Base-by-base conservation (phyloP, 37 sponge, comb jelly and placozoan genomes). In the Lycopodina hypogea region DNA sequence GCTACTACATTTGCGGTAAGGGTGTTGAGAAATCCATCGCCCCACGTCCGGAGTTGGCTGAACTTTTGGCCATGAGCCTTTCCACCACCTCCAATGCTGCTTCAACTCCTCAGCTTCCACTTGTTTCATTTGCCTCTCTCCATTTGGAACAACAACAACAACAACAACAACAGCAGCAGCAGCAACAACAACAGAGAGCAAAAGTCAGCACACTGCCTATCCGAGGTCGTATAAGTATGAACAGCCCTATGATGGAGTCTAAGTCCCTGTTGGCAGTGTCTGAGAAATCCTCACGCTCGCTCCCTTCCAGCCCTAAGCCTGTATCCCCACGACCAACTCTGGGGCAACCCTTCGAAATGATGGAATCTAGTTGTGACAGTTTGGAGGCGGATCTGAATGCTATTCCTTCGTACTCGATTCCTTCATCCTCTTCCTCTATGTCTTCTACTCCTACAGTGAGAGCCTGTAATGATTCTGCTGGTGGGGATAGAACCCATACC, bases 1-100 rank as follows among this genome's bases (percentile, higher is more conserved):
- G 73, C 11, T 72, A 77, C 74, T 82, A 88, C 78, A 77, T 88
- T 56, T 68, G 78, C 48, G 75, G 67, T 73, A 77, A 59, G n/a
- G 67, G 52, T 1, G 56, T 21, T 22, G 68, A 66, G 28, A 85
- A 72, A 29, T 39, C 79, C 21, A 61, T 85, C 6, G 79, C 85
- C 3, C 85, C 85, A 15, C 24, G 85, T 0, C 85, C 85, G 0
- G 85, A 85, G 17, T 48, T 85, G 53, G 61, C 69, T 21, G 85
- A 78, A 14, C 41, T 85, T 63, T 72, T 85, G 1, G 85, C 85
- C 39, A 78, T 85, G 35, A 68, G 41, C 35, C 41, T 84, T 35
- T 59, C 77, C 17, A 56, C 76, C 19, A 32, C 60, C 17, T 70
- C 71, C 4, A 35, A 41, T 45, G 39, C 48, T 11, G 7, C 34